phyloP scores from a whole-genome alignment of 2,797 vertebrate species.

The Lophotriccus pileatus region DNA sequence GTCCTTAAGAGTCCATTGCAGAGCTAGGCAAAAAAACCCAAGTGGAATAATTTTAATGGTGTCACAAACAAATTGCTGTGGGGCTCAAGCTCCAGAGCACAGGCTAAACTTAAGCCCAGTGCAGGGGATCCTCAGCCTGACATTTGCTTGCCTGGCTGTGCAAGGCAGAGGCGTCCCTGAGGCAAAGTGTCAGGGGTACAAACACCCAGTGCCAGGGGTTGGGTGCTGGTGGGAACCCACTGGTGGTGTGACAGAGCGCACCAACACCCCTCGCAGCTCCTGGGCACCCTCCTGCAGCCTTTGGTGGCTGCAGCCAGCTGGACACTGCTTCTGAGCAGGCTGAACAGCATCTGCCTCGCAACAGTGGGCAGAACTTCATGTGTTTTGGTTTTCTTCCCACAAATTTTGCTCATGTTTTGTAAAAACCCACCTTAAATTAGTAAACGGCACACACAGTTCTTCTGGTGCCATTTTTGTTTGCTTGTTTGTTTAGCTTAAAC shows the following conservation, averaged over 20 bases:
- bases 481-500: not conserved
- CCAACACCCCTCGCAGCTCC: not conserved
- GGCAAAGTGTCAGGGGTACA: not conserved
- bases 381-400: rapidly evolving
- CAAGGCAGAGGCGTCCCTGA: not conserved
- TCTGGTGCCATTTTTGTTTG: not conserved
- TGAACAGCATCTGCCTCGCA: not conserved
- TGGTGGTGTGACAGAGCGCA: no score
- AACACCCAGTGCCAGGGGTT: not conserved
- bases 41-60: not conserved
- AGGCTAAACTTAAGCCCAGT: rapidly evolving
- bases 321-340: not conserved
- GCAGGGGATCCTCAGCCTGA: not conserved
- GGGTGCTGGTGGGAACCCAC: not conserved
- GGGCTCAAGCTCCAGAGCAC: not conserved
- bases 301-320: not conserved
- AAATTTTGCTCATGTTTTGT: not conserved
- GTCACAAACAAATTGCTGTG: not conserved
- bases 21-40: not conserved
- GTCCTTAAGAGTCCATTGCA: not conserved
- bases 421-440: not conserved
- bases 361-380: not conserved
- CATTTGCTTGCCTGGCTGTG: not conserved
- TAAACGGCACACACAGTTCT: not conserved
- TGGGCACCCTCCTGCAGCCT: rapidly evolving